Conservation (phyloP, 2,888 invertebrate genomes). For the Anorthoa munda region DNA sequence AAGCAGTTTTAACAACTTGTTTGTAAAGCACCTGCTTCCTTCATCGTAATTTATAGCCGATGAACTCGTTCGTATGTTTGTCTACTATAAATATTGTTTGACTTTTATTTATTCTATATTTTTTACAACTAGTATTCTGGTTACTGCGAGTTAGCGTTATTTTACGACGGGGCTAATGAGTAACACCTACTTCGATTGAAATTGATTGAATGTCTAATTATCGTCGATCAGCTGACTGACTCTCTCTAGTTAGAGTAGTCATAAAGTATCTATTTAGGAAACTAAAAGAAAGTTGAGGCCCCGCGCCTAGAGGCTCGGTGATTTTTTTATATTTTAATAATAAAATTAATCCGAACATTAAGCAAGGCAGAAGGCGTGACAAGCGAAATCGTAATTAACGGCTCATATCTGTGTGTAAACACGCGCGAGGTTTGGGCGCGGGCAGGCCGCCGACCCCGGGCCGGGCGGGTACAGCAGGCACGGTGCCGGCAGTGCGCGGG, state of each 20-base stretch:
- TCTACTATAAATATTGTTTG: constrained; percentile 57
- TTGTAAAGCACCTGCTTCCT: constrained; percentile 62
- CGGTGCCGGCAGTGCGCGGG: constrained; percentile 44
- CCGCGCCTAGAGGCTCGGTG: constrained; percentile 63
- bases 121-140: constrained; percentile 45
- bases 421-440: constrained; percentile 65
- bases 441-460: constrained; percentile 75
- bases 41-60: constrained; percentile 53
- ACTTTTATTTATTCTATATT: constrained; percentile 53
- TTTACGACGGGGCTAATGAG: constrained; percentile 31
- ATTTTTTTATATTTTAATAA: constrained; percentile 75
- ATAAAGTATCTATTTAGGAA: constrained; percentile 51
- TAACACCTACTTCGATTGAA: constrained; percentile 30
- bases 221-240: constrained; percentile 28
- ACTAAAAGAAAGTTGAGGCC: constrained; percentile 64
- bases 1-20: constrained; percentile 56
- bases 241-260: constrained; percentile 30
- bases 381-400: constrained; percentile 88
- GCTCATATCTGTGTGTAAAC: constrained; percentile 71
- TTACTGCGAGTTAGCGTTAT: constrained; percentile 19
- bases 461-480: constrained; percentile 8
- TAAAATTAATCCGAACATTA: constrained; percentile 86
- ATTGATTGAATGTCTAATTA: constrained; percentile 33
- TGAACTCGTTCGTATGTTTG: constrained; percentile 58
- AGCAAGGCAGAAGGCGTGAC: constrained; percentile 87